phyloP scores from a whole-genome alignment of 2,888 invertebrate genomes.

The Diarsia dahlii region DNA sequence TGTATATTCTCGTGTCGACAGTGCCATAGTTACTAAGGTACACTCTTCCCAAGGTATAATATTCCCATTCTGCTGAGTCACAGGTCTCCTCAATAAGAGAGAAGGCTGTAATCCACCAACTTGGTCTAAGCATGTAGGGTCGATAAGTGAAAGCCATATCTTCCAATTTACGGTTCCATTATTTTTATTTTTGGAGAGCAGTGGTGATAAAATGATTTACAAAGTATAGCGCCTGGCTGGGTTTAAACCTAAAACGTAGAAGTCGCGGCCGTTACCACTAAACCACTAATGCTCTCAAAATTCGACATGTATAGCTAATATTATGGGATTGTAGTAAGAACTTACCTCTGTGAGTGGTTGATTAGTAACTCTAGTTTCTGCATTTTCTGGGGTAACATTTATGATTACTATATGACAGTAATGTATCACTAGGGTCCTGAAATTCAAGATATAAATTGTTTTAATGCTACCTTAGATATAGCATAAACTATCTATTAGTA shows the following conservation, averaged over 20 bases:
- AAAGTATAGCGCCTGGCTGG: not conserved
- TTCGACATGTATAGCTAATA: not conserved
- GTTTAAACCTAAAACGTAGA: not conserved
- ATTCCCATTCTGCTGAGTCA: not conserved
- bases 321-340: constrained; percentile 13
- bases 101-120: too few species aligned
- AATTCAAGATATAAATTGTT: constrained; percentile 35
- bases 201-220: not conserved
- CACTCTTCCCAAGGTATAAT: too few species aligned
- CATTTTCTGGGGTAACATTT: constrained; percentile 96
- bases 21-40: not conserved
- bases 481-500: not conserved
- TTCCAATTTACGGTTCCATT: not conserved
- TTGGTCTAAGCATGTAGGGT: not conserved
- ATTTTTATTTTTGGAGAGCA: not conserved
- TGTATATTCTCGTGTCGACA: not conserved
- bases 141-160: not conserved
- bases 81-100: not conserved
- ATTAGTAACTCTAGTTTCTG: constrained; percentile 94
- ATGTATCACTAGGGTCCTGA: constrained; percentile 94
- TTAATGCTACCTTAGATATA: not conserved
- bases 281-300: not conserved
- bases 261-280: not conserved
- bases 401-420: constrained; percentile 97
- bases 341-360: constrained; percentile 93